Evolutionary conservation across 2,797 vertebrate species (phyloP).

Genomic region (Sphaeramia orbicularis): DNA sequence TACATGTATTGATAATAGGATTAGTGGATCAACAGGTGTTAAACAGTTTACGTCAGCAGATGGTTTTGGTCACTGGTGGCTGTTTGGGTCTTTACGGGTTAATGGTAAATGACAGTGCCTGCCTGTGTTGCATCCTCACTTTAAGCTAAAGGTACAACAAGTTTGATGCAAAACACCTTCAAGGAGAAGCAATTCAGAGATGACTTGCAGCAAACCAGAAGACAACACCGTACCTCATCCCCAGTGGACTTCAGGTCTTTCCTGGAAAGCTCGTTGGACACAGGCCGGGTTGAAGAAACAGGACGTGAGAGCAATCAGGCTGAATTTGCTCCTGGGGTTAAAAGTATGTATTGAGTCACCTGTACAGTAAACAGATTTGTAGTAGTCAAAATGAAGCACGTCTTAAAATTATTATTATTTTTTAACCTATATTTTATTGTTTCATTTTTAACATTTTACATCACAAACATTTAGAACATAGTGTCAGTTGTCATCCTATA

Average conservation of each 20-base stretch:
- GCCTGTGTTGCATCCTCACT: neutral
- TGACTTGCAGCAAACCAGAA: constrained; percentile 30
- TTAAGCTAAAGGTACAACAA: constrained; percentile 12
- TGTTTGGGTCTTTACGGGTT: too few species aligned
- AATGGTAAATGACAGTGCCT: neutral
- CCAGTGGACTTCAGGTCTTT: constrained; percentile 56
- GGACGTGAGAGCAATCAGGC: neutral
- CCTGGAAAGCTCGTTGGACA: constrained; percentile 25
- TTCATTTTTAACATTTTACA: too few species aligned
- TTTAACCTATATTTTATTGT: too few species aligned
- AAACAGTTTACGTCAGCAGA: too few species aligned
- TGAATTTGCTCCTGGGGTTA: constrained; percentile 1
- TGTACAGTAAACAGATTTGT: neutral
- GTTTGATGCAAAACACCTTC: constrained; percentile 24
- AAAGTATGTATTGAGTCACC: constrained; percentile 47
- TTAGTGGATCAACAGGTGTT: too few species aligned
- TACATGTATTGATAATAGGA: too few species aligned
- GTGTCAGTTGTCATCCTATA: too few species aligned
- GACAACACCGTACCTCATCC: constrained; percentile 61
- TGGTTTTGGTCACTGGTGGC: too few species aligned
- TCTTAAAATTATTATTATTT: too few species aligned
- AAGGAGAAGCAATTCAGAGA: constrained; percentile 60
- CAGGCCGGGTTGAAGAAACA: neutral
- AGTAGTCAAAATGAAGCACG: neutral
- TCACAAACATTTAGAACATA: too few species aligned